Evolutionary conservation across 2,888 invertebrate genomes (phyloP).

Genomic region (Unio pictorum): DNA sequence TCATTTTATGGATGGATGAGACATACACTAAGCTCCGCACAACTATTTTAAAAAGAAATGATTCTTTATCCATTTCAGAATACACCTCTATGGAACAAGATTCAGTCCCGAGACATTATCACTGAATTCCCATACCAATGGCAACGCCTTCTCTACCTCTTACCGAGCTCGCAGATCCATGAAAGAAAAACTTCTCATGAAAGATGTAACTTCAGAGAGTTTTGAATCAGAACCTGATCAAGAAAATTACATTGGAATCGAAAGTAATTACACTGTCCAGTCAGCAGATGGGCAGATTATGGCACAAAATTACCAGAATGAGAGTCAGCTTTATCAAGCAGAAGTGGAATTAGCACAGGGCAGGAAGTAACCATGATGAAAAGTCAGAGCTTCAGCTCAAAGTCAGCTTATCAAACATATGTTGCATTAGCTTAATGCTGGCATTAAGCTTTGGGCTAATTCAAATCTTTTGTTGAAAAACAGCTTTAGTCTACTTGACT

Average conservation of each 20-base stretch:
- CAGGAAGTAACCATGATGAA: too few relatives aligned
- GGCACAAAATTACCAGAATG: slow-evolving; percentile 1
- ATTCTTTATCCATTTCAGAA: slow-evolving; percentile 32
- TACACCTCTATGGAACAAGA: slow-evolving; percentile 40
- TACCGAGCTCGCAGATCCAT: slow-evolving; percentile 45
- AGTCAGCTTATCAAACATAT: too few relatives aligned
- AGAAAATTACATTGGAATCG: slow-evolving; percentile 42
- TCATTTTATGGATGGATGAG: too few relatives aligned
- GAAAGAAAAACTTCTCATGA: slow-evolving; percentile 65
- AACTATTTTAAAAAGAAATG: too few relatives aligned
- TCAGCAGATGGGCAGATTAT: slow-evolving; percentile 19
- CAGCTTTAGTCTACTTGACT: too few relatives aligned
- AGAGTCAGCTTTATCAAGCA: too few relatives aligned
- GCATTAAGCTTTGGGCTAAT: too few relatives aligned
- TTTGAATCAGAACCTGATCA: slow-evolving; percentile 43
- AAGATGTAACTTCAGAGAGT: slow-evolving; percentile 44
- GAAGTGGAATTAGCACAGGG: too few relatives aligned
- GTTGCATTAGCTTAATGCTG: too few relatives aligned
- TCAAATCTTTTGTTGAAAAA: too few relatives aligned
- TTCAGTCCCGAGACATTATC: slow-evolving; percentile 60
- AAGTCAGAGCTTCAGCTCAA: too few relatives aligned
- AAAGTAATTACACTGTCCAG: slow-evolving; percentile 32
- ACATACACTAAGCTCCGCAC: too few relatives aligned
- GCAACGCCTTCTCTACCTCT: slow-evolving; percentile 17
- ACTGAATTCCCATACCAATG: slow-evolving; percentile 40